Base-by-base conservation (phyloP, 2,797 vertebrate species). In the Mastacembelus armatus region DNA sequence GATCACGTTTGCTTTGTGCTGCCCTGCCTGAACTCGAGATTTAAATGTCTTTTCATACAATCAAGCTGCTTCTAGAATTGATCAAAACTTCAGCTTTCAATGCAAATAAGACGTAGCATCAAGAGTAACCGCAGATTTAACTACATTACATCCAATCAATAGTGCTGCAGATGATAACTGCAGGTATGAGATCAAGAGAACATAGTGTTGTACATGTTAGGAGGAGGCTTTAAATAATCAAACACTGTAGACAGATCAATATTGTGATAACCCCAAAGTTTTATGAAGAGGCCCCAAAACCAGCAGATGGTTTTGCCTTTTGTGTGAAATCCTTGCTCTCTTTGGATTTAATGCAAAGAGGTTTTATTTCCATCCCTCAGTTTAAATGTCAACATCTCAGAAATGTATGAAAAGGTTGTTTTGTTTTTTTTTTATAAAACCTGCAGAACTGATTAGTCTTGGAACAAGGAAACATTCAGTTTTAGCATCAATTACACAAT, bases 181-280 rank as follows among this genome's bases (percentile, higher is more conserved):
- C n/a, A n/a, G n/a, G 18, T 18, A 16, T 10, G 15, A n/a, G n/a
- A n/a, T n/a, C n/a, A n/a, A n/a, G 5, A 21, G 6, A 62, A 42
- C 21, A 15, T 18, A 4, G 5, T 30, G 32, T 49, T 58, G 62
- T 43, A 21, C 48, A 32, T 19, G 3, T 4, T 10, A 22, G 16
- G 22, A 33, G 7, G 27, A n/a, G 7, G 18, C 44, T 50, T 59
- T 15, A 35, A 42, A 29, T 61, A 64, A 39, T 56, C 16, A 54
- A 58, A 32, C 16, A 51, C 18, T 52, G 15, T 42, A 48, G 44
- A 66, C 51, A 9, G 29, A 59, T 71, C 68, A 5, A 51, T 72
- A 38, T 15, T 39, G n/a, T 7, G 5, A 33, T 15, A 21, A 27
- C 16, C 10, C n/a, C 19, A 40, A 27, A 33, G 19, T 59, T 51